Evolutionary conservation across 2,113 vertebrate genomes (phyloP), one percentile per base, ranked within the genome.

Genomic region (Ameiurus melas): DNA sequence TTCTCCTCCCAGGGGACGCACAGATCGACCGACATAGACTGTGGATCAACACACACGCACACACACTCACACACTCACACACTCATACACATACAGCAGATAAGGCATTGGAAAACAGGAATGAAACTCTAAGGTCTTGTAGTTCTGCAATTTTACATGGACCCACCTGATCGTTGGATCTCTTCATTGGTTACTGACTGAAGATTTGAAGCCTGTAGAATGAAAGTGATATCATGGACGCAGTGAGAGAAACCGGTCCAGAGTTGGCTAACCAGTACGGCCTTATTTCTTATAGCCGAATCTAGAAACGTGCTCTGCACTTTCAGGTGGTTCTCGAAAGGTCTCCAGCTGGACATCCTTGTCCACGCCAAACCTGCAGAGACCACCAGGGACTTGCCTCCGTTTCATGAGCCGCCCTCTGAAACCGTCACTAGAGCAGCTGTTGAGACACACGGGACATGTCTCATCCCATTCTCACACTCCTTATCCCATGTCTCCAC

Each of bases 351-450:
- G 92, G 51, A 85, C 30, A 10, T 27, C 75, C 71, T 17, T 30
- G 33, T 30, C 75, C 57, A 84, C 66, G 58, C 85, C 81, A 85
- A 77, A 91, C 89, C 87, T 89, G 70, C 36, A 73, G 58, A 30
- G 81, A 85, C 73, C 90, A n/a, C 55, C 58, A 68, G 90, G 90
- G 89, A 91, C 83, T 47, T 57, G 51, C 47, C 58, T 81, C 84
- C 12, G 70, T 84, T 85, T 64, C 17, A 57, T 89, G 43, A 81
- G 64, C 89, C 84, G 84, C 83, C 90, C 87, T 92, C 53, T 93
- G 88, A 93, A 93, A 90, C 87, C 85, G 12, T 51, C 60, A 91
- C 90, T 93, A 93, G 91, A 93, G 92, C 95, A 95, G 93, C 94
- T 94, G 94, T 93, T 94, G 90, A 92, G 94, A 93, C 89, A 62